Evolutionary conservation across 92 coral and sea anemone species (phyloP).

Genomic region (Phenganax marumi): DNA sequence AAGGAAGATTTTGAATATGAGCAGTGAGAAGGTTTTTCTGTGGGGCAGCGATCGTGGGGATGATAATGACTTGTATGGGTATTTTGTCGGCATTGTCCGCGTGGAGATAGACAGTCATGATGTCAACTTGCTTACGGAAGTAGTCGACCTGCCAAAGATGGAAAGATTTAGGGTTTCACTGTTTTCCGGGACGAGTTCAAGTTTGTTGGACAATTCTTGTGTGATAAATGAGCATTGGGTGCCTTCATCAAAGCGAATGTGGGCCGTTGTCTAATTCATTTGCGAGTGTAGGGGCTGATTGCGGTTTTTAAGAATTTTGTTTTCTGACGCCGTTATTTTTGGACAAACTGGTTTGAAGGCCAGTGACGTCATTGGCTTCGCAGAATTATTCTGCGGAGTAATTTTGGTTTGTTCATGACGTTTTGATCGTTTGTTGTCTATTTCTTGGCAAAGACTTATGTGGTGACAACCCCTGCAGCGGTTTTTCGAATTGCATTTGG

Average conservation of each 20-base stretch:
- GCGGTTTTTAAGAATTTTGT: constrained; percentile 3
- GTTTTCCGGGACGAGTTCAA: constrained; percentile 31
- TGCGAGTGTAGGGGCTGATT: not conserved
- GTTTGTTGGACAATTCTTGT: constrained; percentile 45
- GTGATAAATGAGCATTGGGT: constrained; percentile 63
- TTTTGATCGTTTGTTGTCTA: no score
- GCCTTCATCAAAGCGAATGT: constrained; percentile 55
- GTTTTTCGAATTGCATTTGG: no score
- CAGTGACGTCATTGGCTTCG: no score
- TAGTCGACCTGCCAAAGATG: constrained; percentile 37
- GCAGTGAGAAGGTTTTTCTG: constrained; percentile 38
- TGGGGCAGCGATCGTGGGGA: constrained; percentile 51
- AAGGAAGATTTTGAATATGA: constrained; percentile 44
- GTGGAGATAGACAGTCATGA: constrained; percentile 36
- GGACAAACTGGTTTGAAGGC: no score
- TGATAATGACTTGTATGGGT: constrained; percentile 49
- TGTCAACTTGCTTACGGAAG: constrained; percentile 44
- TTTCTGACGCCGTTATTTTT: no score
- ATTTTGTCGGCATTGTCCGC: constrained; percentile 36
- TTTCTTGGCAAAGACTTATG: no score
- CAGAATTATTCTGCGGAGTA: no score
- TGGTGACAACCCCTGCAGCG: no score
- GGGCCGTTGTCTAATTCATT: not conserved
- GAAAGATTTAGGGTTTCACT: constrained; percentile 42
- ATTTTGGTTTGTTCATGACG: no score